phyloP scores from a whole-genome alignment of 1,140 invertebrate genomes.

The Oncopodura yosiiana region DNA sequence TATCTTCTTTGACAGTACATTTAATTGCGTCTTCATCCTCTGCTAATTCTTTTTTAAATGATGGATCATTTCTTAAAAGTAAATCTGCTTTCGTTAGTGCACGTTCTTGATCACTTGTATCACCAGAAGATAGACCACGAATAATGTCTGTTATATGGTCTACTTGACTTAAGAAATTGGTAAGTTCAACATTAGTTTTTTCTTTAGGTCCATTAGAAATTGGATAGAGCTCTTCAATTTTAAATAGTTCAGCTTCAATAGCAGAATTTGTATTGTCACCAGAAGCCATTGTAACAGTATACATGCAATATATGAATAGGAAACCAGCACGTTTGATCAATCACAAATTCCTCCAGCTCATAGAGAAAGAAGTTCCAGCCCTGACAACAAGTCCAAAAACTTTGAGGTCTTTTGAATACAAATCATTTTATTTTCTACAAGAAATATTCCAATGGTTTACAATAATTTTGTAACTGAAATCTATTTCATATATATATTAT shows the following conservation, averaged over 20 bases:
- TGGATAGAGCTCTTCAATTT: neutral
- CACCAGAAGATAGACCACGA: slow-evolving; percentile 8
- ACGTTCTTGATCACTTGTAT: slow-evolving; percentile 11
- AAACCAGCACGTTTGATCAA: too few species aligned
- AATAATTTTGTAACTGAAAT: neutral
- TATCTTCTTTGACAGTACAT: slow-evolving; percentile 50
- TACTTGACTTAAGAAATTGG: slow-evolving; percentile 57
- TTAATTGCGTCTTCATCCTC: slow-evolving; percentile 37
- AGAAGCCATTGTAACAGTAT: too few species aligned
- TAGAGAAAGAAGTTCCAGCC: too few species aligned
- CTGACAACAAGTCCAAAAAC: too few species aligned
- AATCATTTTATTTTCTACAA: neutral
- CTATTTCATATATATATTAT: too few species aligned
- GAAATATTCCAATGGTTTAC: neutral
- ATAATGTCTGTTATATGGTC: slow-evolving; percentile 47
- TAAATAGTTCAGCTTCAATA: too few species aligned
- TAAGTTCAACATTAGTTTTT: slow-evolving; percentile 51
- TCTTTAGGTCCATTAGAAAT: neutral
- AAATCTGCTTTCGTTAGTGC: slow-evolving; percentile 46
- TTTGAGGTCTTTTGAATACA: too few species aligned
- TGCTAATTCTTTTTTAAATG: slow-evolving; percentile 42
- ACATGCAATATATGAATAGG: too few species aligned
- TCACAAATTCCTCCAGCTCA: too few species aligned
- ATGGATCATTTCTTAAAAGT: slow-evolving; percentile 50
- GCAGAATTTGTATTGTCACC: too few species aligned